Evolutionary conservation across 2,888 invertebrate genomes (phyloP).

Genomic region (Altica lythri): DNA sequence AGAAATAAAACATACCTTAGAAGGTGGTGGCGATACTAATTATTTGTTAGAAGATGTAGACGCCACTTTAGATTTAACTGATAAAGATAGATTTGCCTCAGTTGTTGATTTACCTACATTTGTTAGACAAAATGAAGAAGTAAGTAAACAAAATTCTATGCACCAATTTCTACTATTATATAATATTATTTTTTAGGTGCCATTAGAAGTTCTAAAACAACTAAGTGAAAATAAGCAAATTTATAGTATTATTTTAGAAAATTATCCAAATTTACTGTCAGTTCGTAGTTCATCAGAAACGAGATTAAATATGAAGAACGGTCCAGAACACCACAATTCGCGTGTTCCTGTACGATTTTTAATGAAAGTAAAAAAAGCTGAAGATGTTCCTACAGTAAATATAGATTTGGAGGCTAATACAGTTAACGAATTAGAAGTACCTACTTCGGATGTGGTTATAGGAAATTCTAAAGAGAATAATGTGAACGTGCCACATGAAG

Average conservation of each 20-base stretch:
- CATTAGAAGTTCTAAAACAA: slow-evolving; percentile 66
- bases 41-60: slow-evolving; percentile 60
- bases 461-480: no score
- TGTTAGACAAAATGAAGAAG: slow-evolving; percentile 70
- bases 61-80: slow-evolving; percentile 22
- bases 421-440: no score
- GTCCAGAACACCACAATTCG: slow-evolving; percentile 53
- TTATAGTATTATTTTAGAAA: slow-evolving; percentile 72
- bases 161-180: no score
- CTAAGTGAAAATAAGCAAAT: slow-evolving; percentile 67
- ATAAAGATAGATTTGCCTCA: slow-evolving; percentile 66
- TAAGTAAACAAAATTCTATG: no score
- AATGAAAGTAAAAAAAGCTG: slow-evolving; percentile 61
- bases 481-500: no score
- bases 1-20: slow-evolving; percentile 69
- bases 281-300: slow-evolving; percentile 69
- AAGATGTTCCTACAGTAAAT: no score
- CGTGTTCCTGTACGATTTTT: slow-evolving; percentile 66
- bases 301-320: slow-evolving; percentile 57
- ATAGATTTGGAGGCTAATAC: no score
- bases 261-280: slow-evolving; percentile 71
- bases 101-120: slow-evolving; percentile 77
- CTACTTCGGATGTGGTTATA: no score
- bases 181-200: slow-evolving; percentile 58
- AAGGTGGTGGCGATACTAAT: slow-evolving; percentile 71